Conservation (phyloP, 2,113 vertebrate genomes). For the Odontophorus gujanensis region DNA sequence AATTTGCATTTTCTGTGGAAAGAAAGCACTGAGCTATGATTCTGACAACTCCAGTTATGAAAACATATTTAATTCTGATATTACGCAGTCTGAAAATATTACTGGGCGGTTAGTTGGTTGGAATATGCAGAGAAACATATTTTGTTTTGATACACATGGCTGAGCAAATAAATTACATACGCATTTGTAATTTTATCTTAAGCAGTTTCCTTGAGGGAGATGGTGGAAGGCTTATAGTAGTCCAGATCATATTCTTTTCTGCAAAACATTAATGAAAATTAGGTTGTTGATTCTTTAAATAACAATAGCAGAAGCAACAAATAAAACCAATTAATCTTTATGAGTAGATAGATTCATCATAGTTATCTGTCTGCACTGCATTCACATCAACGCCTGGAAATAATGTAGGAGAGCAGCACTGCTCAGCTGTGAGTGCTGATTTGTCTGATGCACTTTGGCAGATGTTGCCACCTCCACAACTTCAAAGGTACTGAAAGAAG, state of each 20-base stretch:
- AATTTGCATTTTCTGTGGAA: neutral
- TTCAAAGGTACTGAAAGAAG: neutral
- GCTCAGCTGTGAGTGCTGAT: neutral
- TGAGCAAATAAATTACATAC: constrained; percentile 26
- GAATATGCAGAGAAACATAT: neutral
- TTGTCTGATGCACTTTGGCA: neutral
- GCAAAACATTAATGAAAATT: constrained; percentile 47
- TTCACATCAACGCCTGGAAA: neutral
- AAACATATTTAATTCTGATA: constrained; percentile 35
- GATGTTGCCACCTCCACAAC: neutral
- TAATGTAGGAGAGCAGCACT: neutral
- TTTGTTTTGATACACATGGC: constrained; percentile 12
- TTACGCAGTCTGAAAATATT: constrained; percentile 19
- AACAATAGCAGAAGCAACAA: constrained; percentile 45
- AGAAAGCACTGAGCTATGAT: neutral
- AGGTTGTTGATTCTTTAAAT: constrained; percentile 65
- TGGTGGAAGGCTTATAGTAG: neutral
- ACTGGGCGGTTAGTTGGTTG: neutral
- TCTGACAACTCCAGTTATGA: neutral
- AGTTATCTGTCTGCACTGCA: neutral
- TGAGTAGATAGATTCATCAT: constrained; percentile 44
- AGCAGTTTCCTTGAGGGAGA: neutral
- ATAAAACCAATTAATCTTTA: constrained; percentile 54
- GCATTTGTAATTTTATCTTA: constrained; percentile 16
- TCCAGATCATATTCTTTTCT: constrained; percentile 17